Evolutionary conservation across 2,797 vertebrate species (phyloP).

Genomic region (Dryobates pubescens): DNA sequence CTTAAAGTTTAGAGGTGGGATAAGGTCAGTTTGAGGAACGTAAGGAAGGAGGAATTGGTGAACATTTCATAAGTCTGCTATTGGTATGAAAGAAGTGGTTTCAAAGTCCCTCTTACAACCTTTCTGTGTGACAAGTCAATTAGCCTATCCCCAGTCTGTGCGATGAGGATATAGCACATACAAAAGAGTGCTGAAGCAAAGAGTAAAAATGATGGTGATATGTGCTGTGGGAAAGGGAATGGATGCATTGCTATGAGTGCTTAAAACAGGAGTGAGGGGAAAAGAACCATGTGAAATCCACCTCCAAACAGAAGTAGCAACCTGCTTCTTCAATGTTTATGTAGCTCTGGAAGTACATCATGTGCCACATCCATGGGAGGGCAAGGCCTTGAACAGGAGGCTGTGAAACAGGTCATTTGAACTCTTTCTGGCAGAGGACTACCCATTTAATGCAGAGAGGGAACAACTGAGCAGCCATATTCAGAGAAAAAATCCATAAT

Average conservation of each 20-base stretch:
- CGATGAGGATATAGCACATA: not conserved
- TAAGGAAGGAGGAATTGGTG: not conserved
- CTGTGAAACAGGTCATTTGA: not conserved
- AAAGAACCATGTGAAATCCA: fast-evolving
- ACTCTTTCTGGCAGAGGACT: slow-evolving; percentile 16
- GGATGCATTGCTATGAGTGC: fast-evolving
- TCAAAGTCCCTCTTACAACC: not conserved
- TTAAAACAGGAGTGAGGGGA: not conserved
- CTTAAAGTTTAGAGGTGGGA: not conserved
- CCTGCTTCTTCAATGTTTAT: fast-evolving
- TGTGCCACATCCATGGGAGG: not conserved
- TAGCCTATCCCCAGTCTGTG: not conserved
- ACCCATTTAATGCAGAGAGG: slow-evolving; percentile 26
- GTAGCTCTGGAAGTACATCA: not conserved
- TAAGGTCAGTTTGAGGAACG: not conserved
- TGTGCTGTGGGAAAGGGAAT: fast-evolving
- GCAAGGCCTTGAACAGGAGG: not conserved
- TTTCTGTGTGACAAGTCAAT: not conserved
- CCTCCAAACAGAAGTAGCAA: not conserved
- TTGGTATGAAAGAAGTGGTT: not conserved
- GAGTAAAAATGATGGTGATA: not conserved
- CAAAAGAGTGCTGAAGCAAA: not conserved
- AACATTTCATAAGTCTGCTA: not conserved
- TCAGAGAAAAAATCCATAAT: slow-evolving; percentile 31
- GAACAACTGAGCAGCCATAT: not conserved